phyloP scores from a whole-genome alignment of 2,113 vertebrate species.

The Charadrius vociferus region DNA sequence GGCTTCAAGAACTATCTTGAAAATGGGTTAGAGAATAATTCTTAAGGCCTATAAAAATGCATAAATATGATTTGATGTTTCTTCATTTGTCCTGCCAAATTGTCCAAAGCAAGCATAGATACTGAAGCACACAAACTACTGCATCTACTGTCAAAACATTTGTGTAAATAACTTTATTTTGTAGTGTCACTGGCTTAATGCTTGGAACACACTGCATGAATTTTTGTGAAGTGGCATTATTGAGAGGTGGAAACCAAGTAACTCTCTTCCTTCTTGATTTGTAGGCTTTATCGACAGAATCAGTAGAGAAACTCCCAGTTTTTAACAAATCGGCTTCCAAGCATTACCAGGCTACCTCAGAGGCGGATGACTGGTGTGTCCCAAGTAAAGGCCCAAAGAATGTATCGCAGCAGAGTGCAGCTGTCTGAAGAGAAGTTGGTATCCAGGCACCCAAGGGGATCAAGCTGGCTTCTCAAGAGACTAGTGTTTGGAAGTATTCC shows the following conservation, averaged over 20 bases:
- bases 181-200: not conserved
- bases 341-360: constrained; percentile 87
- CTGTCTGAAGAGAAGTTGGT: constrained; percentile 56
- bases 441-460: constrained; percentile 33
- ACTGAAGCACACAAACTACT: not conserved
- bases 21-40: not conserved
- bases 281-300: constrained; percentile 93
- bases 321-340: constrained; percentile 95
- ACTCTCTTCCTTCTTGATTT: not conserved
- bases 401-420: constrained; percentile 78
- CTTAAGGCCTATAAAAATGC: not conserved
- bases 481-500: constrained; percentile 11
- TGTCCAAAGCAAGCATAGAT: not conserved
- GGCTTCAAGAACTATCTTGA: not conserved
- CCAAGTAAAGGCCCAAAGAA: constrained; percentile 91
- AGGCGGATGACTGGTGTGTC: constrained; percentile 96
- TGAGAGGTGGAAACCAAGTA: not conserved
- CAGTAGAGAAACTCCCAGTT: constrained; percentile 93
- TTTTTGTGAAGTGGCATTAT: not conserved
- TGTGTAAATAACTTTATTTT: not conserved
- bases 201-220: too few relatives aligned
- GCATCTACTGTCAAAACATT: not conserved
- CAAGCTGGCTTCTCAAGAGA: constrained; percentile 60
- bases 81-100: not conserved
- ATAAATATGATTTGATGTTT: not conserved